Conservation (phyloP, 2,113 vertebrate species). For the Hydropotes inermis region DNA sequence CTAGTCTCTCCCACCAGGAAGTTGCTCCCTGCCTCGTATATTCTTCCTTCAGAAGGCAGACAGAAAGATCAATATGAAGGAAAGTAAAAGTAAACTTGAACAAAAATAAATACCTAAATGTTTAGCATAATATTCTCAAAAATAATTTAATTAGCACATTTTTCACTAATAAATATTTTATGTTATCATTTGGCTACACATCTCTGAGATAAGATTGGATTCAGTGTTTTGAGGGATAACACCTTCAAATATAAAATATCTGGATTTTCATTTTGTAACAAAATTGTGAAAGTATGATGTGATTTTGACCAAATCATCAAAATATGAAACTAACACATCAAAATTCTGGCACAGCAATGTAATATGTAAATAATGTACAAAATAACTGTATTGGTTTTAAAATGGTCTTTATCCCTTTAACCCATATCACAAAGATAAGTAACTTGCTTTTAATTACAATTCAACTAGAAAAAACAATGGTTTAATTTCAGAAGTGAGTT, state of each 20-base stretch:
- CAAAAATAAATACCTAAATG: background rate
- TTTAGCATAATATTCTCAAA: background rate
- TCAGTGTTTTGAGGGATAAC: background rate
- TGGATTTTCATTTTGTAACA: background rate
- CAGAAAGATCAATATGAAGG: background rate
- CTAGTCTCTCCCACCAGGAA: background rate
- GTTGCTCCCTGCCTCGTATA: background rate
- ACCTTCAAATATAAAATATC: background rate
- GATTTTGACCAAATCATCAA: background rate
- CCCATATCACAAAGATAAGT: background rate
- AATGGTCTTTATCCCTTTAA: background rate
- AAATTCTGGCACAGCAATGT: background rate
- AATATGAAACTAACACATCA: background rate
- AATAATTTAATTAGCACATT: background rate
- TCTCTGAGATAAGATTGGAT: background rate
- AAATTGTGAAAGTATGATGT: background rate
- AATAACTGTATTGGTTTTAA: constrained; percentile 14
- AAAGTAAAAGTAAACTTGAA: background rate
- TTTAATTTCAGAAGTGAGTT: background rate
- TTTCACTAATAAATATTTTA: background rate
- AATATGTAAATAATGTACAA: constrained; percentile 3
- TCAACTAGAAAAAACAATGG: background rate
- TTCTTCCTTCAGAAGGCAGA: background rate
- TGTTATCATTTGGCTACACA: background rate
- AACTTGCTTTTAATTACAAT: background rate